Percentiles rank a stretch among this genome's conserved stretches.
These are phyloP conservation scores for Turritopsis dohrnii DNA, from an alignment of 30 jellyfish, hydroid and myxozoan species.

Conservation along the genomic window DNA sequence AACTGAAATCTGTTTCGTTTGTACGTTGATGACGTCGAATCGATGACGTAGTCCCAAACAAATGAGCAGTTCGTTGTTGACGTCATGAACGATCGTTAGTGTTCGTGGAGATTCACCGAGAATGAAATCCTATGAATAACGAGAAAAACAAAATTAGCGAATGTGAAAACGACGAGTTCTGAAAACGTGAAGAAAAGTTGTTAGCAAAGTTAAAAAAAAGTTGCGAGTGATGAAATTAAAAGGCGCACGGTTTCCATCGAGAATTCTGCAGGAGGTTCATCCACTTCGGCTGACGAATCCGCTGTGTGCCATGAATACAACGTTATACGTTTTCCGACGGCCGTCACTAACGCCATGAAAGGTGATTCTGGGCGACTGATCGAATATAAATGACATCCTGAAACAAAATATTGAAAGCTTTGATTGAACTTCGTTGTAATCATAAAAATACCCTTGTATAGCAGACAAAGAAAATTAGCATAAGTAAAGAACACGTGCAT, in stretches of 20 bases:
- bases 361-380: constrained; percentile 79
- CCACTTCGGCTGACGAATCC: constrained; percentile 19
- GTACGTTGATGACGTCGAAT: constrained; percentile 70
- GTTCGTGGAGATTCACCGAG: constrained; percentile 58
- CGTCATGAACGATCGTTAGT: constrained; percentile 63
- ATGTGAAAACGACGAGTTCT: background rate
- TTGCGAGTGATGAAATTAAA: background rate
- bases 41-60: constrained; percentile 82
- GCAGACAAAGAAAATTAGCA: too few species aligned
- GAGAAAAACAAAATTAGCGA: background rate
- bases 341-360: constrained; percentile 61
- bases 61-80: constrained; percentile 54
- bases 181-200: background rate
- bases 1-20: constrained; percentile 43
- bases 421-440: too few species aligned
- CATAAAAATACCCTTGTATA: too few species aligned
- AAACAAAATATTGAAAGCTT: background rate
- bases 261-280: constrained; percentile 71
- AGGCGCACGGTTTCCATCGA: constrained; percentile 62
- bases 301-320: constrained; percentile 65
- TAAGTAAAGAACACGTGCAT: too few species aligned
- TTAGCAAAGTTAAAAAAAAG: too few species aligned
- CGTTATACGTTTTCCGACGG: constrained; percentile 55
- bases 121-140: constrained; percentile 44
- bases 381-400: constrained; percentile 77